phyloP scores from a whole-genome alignment of 2,113 vertebrate species.

The Sander vitreus region DNA sequence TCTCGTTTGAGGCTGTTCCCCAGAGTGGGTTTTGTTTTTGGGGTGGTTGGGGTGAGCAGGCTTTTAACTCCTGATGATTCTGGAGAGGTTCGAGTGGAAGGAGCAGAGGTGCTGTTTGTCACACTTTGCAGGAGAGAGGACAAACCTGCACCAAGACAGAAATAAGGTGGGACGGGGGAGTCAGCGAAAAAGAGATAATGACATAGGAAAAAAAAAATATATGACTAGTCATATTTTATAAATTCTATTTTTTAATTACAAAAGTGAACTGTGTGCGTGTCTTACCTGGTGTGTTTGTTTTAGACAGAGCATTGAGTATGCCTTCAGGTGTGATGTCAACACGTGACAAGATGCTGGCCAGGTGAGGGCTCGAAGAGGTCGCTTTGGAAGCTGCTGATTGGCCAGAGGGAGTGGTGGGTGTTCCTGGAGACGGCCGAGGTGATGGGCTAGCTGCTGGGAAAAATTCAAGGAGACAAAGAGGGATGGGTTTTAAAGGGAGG shows the following conservation, averaged over 20 bases:
- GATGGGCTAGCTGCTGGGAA: conserved; percentile 88
- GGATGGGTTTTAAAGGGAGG: background rate
- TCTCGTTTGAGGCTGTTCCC: conserved; percentile 76
- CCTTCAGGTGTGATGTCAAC: conserved; percentile 96
- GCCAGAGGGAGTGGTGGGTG: conserved; percentile 88
- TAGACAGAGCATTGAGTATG: conserved; percentile 94
- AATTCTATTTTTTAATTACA: no score
- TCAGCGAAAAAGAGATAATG: background rate
- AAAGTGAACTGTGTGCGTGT: background rate
- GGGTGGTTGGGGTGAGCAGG: conserved; percentile 85
- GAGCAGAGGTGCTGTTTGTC: conserved; percentile 76
- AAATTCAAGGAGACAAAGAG: conserved; percentile 1
- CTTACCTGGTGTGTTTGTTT: conserved; percentile 94
- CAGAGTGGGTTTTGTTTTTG: conserved; percentile 83
- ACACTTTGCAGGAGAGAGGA: conserved; percentile 95
- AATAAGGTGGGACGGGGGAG: conserved; percentile 7
- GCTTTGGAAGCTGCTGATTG: conserved; percentile 87
- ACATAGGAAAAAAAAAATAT: background rate
- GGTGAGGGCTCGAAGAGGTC: conserved; percentile 80
- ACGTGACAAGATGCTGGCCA: conserved; percentile 96
- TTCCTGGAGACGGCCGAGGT: conserved; percentile 90
- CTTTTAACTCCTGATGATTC: conserved; percentile 78
- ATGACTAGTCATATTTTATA: background rate
- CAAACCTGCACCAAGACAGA: conserved; percentile 84
- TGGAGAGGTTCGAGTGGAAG: conserved; percentile 82